Conservation (phyloP, 2,888 invertebrate species). For the Brachylomia viminalis region DNA sequence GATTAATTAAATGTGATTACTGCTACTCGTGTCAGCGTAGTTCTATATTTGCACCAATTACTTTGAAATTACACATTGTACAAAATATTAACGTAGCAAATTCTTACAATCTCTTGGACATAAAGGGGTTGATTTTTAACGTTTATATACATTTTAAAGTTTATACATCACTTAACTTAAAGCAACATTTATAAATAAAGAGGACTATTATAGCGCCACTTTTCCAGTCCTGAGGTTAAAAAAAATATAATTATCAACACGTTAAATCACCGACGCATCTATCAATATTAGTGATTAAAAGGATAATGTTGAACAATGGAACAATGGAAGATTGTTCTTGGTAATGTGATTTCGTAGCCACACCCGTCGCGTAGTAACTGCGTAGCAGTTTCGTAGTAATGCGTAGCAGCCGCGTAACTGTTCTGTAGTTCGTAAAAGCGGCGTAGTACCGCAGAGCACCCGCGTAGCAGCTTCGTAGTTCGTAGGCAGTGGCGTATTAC, state of each 20-base stretch:
- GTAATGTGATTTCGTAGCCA: neutral
- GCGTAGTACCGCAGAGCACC: neutral
- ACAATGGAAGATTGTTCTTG: neutral
- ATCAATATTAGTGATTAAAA: neutral
- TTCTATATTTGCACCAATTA: neutral
- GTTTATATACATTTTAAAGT: no score
- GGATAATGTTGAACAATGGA: neutral
- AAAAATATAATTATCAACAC: neutral
- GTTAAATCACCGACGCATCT: neutral
- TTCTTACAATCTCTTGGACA: neutral
- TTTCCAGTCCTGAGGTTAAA: neutral
- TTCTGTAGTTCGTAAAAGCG: neutral
- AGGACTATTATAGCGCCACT: no score
- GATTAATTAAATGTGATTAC: constrained; percentile 23
- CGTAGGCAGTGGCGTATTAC: neutral
- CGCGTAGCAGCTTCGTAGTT: neutral
- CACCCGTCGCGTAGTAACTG: neutral
- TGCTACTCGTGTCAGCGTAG: neutral
- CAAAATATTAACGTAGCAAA: neutral
- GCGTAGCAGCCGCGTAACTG: neutral
- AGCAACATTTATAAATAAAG: no score
- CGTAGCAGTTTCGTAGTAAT: neutral
- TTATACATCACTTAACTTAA: no score
- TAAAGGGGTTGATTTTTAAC: neutral
- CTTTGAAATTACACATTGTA: neutral